Conservation (phyloP, 2,888 invertebrate species). For the Drosophila pegasa region DNA sequence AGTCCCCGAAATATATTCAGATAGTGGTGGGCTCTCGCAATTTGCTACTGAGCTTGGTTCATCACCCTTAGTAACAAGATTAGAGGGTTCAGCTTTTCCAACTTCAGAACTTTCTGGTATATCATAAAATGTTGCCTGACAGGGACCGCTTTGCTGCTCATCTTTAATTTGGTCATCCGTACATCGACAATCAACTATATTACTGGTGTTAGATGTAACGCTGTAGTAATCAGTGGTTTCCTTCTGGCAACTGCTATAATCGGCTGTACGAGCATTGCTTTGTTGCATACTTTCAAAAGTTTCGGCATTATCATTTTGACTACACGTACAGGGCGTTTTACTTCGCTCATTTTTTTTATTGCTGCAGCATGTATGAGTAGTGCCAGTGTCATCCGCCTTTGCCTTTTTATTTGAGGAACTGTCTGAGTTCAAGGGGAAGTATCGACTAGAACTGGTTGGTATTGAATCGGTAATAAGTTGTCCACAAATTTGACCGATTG, state of each 20-base stretch:
- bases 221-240: not conserved
- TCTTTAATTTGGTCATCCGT: not conserved
- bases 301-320: not conserved
- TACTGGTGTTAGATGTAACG: not conserved
- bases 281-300: not conserved
- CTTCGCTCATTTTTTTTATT: no score
- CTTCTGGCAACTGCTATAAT: not conserved
- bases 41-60: not conserved
- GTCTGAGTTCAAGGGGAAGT: not conserved
- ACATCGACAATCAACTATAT: not conserved
- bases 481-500: not conserved
- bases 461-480: not conserved
- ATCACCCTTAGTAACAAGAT: not conserved
- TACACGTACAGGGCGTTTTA: not conserved
- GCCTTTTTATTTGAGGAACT: not conserved
- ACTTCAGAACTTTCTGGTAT: no score
- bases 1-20: not conserved
- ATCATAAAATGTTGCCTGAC: not conserved
- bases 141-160: not conserved
- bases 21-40: not conserved
- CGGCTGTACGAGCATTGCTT: not conserved
- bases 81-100: not conserved
- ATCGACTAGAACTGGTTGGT: not conserved
- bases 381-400: not conserved
- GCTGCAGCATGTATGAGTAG: not conserved